phyloP scores from a whole-genome alignment of 2,113 vertebrate genomes.

The Coracopsis vasa region DNA sequence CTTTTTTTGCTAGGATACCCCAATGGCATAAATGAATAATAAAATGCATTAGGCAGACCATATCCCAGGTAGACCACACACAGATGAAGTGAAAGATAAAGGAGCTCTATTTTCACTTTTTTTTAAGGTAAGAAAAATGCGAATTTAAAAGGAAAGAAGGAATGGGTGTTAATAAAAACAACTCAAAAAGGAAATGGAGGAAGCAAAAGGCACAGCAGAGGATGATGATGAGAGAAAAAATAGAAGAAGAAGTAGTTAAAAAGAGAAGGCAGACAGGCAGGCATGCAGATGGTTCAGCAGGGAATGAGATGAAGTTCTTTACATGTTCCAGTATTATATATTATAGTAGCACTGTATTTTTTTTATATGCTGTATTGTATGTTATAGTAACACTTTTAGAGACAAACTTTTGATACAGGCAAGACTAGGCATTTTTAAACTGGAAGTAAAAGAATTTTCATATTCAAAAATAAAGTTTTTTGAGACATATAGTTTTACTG shows the following conservation, averaged over 20 bases:
- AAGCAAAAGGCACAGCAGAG: not conserved
- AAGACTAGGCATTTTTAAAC: not conserved
- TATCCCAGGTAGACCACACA: not conserved
- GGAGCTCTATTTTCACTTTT: not conserved
- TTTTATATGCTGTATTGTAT: not conserved
- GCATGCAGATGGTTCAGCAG: not conserved
- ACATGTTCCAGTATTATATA: fast-evolving
- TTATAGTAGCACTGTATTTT: fast-evolving
- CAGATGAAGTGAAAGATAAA: not conserved
- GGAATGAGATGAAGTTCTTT: not conserved
- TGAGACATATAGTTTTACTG: not conserved
- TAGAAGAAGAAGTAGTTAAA: not conserved
- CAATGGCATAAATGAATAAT: constrained; percentile 36
- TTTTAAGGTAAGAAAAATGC: not conserved
- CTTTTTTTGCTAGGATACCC: constrained; percentile 7
- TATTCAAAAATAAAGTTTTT: not conserved
- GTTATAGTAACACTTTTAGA: not conserved
- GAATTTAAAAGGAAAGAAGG: not conserved
- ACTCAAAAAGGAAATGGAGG: not conserved
- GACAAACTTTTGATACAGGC: not conserved
- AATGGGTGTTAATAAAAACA: not conserved
- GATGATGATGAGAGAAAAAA: not conserved
- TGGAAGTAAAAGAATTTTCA: not conserved
- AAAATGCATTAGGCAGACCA: not conserved
- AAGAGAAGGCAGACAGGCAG: not conserved